Conservation (phyloP, 1,140 invertebrate genomes). For the Nymphalis io region DNA sequence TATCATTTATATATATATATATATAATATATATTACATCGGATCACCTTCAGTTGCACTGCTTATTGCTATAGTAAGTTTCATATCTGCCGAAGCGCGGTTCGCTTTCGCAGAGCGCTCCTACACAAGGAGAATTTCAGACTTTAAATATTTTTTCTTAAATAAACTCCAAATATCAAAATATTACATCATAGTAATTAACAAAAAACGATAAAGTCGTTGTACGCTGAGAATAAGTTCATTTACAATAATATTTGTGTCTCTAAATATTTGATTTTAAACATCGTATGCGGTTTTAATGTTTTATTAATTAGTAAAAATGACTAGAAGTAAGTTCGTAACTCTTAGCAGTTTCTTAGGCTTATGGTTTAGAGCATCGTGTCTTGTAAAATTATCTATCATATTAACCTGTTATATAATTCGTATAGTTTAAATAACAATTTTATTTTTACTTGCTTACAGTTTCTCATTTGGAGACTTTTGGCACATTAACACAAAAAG, state of each 20-base stretch:
- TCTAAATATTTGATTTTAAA: slow-evolving; percentile 24
- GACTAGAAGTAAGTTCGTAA: slow-evolving; percentile 54
- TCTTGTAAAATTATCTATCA: slow-evolving; percentile 45
- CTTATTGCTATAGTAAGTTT: slow-evolving; percentile 49
- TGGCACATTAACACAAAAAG: slow-evolving; percentile 16
- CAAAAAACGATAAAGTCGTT: slow-evolving; percentile 58
- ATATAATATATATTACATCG: slow-evolving; percentile 41
- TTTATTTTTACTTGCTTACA: slow-evolving; percentile 6
- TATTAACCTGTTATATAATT: slow-evolving; percentile 73
- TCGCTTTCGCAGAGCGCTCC: slow-evolving; percentile 22
- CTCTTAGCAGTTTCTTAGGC: slow-evolving; percentile 48
- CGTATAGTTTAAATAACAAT: slow-evolving; percentile 58
- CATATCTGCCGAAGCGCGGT: slow-evolving; percentile 19
- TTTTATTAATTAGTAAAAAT: slow-evolving; percentile 41
- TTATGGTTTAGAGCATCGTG: slow-evolving; percentile 38
- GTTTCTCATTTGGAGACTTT: background rate
- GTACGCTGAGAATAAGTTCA: slow-evolving; percentile 46
- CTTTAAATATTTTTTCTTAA: slow-evolving; percentile 43
- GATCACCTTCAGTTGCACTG: slow-evolving; percentile 39
- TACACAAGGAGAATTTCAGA: slow-evolving; percentile 46
- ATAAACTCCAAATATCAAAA: slow-evolving; percentile 73
- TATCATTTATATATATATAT: slow-evolving; percentile 31
- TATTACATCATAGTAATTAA: slow-evolving; percentile 56
- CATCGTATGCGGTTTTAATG: background rate
- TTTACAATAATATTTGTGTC: slow-evolving; percentile 43